Evolutionary conservation across 1,140 invertebrate species (phyloP).

Genomic region (Listronotus bonariensis): DNA sequence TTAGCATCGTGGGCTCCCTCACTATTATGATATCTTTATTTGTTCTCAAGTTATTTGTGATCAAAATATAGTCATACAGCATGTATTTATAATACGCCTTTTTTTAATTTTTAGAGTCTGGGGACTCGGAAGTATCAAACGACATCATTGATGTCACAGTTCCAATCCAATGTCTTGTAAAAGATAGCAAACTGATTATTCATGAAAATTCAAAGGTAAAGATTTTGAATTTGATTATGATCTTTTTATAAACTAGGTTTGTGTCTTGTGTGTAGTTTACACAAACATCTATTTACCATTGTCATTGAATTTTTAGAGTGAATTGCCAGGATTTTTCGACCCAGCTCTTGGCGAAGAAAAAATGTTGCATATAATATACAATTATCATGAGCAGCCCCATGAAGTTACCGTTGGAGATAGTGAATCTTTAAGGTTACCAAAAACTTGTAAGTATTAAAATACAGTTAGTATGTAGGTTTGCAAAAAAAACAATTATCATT

Average conservation of each 20-base stretch:
- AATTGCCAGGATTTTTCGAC: constrained; percentile 96
- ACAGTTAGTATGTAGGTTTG: too few species aligned
- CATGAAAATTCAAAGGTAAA: constrained; percentile 85
- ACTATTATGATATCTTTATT: too few species aligned
- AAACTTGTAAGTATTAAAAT: constrained; percentile 48
- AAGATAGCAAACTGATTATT: constrained; percentile 84
- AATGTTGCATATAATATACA: constrained; percentile 83
- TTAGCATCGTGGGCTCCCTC: too few species aligned
- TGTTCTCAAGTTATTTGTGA: too few species aligned
- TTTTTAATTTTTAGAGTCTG: constrained; percentile 46
- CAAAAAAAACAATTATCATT: too few species aligned
- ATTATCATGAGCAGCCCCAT: constrained; percentile 78
- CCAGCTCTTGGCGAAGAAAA: constrained; percentile 94
- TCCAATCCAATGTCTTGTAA: constrained; percentile 91
- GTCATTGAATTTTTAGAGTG: constrained; percentile 84
- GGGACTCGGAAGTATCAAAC: constrained; percentile 49
- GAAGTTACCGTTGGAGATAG: constrained; percentile 80
- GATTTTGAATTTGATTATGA: too few species aligned
- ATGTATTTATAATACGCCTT: too few species aligned
- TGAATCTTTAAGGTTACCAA: constrained; percentile 78
- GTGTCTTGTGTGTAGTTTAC: too few species aligned
- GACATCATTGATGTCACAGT: constrained; percentile 91
- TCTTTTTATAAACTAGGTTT: too few species aligned
- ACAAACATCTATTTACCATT: not conserved
- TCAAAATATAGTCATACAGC: too few species aligned